Evolutionary conservation across 2,113 vertebrate species (phyloP).

Genomic region (Nothocercus julius): DNA sequence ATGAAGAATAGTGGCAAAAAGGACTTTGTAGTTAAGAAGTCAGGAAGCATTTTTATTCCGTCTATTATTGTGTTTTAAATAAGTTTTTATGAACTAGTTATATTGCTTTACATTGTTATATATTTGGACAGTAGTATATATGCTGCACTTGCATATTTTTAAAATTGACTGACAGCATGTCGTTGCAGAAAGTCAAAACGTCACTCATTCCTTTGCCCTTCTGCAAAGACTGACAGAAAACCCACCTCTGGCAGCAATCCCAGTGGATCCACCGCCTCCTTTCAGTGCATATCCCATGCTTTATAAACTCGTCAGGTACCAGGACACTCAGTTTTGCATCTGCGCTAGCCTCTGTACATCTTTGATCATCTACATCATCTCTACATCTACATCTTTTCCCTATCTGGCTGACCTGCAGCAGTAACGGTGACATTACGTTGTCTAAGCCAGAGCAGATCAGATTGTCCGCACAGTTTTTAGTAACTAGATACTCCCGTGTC

Average conservation of each 20-base stretch:
- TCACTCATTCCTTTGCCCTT: background rate
- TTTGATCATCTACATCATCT: no score
- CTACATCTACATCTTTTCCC: no score
- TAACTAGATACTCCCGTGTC: background rate
- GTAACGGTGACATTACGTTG: background rate
- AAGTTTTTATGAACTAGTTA: background rate
- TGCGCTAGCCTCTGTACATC: background rate
- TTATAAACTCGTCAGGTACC: background rate
- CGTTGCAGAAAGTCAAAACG: background rate
- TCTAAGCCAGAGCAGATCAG: background rate
- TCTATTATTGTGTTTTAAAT: background rate
- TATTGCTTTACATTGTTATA: background rate
- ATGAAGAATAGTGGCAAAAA: background rate
- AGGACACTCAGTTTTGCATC: background rate
- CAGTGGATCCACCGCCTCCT: background rate
- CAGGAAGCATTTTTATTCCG: background rate
- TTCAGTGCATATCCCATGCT: background rate
- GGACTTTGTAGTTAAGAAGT: background rate
- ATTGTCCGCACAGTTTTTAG: background rate
- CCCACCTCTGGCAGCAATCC: background rate
- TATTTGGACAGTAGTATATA: background rate
- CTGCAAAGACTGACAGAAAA: background rate
- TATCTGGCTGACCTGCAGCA: background rate
- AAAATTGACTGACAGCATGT: background rate
- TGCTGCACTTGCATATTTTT: background rate